Base-by-base conservation (phyloP, 2,797 vertebrate genomes). In the Semotilus atromaculatus region DNA sequence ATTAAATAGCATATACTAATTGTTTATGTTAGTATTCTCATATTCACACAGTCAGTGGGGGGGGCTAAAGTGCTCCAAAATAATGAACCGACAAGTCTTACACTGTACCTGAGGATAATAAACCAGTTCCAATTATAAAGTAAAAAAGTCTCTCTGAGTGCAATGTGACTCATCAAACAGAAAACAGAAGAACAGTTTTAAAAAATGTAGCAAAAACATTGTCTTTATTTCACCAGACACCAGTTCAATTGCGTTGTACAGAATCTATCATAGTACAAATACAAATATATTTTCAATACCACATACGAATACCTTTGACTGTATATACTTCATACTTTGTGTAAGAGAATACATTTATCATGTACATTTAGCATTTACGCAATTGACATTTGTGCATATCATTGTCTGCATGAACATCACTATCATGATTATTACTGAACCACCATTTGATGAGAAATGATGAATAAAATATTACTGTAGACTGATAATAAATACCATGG, bases 221-320 rank as follows among this genome's bases (percentile, higher is more conserved):
- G 91, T 90, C 84, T 93, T 94, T 94, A 94, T 94, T 95, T 76
- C 86, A 83, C 74, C 84, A 85, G 86, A 88, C 87, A 88, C 82
- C 81, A 87, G 81, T 93, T 89, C 92, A 93, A 91, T 88, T 92
- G 91, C 92, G 91, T 94, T 93, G 93, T 92, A 93, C 88, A 93
- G 92, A 92, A 88, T 93, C 91, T 93, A 94, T 89, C 88, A 91
- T 92, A 86, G 87, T 93, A 79, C 83, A 92, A 94, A 93, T 95
- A 95, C 90, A 96, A 96, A 95, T 94, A 94, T 93, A 91, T 86
- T 90, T 91, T 91, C 85, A 93, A 92, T 92, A 92, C 88, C 92
- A 93, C 91, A 85, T 91, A 92, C 90, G 88, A 92, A 92, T 93
- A 94, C 91, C 88, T 89, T 93, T 90, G 51, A 88, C 80, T 75